Evolutionary conservation across 2,113 vertebrate genomes (phyloP), one percentile per base, ranked within the genome.

Genomic region (Saimiri boliviensis): DNA sequence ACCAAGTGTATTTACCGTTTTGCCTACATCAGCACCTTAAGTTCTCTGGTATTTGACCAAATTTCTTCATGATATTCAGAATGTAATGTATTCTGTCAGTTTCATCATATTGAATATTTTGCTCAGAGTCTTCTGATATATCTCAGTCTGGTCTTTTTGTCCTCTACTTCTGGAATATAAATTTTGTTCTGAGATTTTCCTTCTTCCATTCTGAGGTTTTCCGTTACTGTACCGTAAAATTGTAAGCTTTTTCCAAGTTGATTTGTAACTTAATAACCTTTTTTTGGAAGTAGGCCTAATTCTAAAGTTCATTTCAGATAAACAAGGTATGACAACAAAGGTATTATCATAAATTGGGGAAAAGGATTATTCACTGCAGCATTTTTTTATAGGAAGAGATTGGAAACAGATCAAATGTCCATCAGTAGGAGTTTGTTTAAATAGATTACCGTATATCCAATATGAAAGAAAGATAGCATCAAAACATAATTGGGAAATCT

Each of bases 21-120:
- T 92, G n/a, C 2, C 71, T 89, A 42, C 13, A 70, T 68, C 13
- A 80, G 8, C 16, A 89, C 1, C 60, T 21, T 56, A 42, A 89
- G 45, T 77, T 90, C 42, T 94, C 70, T 88, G 14, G 16, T 96
- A 17, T 63, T 68, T 52, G 19, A 54, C 37, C 80, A 60, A n/a
- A 85, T 95, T 95, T 91, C 60, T 84, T 93, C 4, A 88, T 63
- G 37, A n/a, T 79, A 79, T 17, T 95, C 42, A 71, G 30, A 89
- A 77, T 58, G 70, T 42, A 37, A 30, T 54, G 3, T 66, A 85
- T 58, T 83, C 79, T 96, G 12, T 94, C 37, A 76, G 14, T 91
- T 80, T 93, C n/a, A 85, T 42, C 45, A 91, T 81, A 37, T 19
- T 83, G 74, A 77, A 86, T 74, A 7, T 88, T 95, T 73, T 70